Evolutionary conservation across 2,113 vertebrate genomes (phyloP), one percentile per base, ranked within the genome.

Genomic region (Phaetusa simplex): DNA sequence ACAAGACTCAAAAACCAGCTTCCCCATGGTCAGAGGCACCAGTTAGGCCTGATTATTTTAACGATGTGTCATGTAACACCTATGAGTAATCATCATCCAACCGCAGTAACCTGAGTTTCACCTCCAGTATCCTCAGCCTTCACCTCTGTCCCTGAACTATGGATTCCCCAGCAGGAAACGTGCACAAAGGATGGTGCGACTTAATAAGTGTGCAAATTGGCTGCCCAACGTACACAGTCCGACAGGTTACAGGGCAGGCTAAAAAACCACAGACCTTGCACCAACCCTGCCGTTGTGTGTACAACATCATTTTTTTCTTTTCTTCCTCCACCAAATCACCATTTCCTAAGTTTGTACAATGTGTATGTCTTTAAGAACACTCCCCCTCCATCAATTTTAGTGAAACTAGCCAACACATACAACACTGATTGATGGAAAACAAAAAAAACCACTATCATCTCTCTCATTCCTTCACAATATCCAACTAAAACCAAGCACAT

Each of bases 91-190:
- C 85, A 87, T 67, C 92, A 93, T 2, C 70, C 70, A 93, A 69
- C 70, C 43, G 0, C 95, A 94, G 38, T 18, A 90, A 93, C 88
- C 92, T 59, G 36, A 85, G 70, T 40, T 90, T 95, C 92, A 89
- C 55, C 93, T 92, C 65, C 59, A 67, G 50, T 2, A 50, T n/a
- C 76, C 76, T 70, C 58, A 71, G 20, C 8, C 73, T 52, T 67
- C 52, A 79, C n/a, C 55, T 23, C 8, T 2, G 1, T 26, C 49
- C 73, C 72, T 78, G 29, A 91, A 86, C 20, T 16, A 34, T 0
- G 0, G 9, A 72, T 90, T 76, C 67, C 43, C 73, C 53, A 53
- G 50, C 20, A 47, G 6, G 73, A 26, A 53, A 4, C 15, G 1
- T 8, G 8, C 58, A 59, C 49, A 61, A 59, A 79, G 14, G 29